Evolutionary conservation across 92 coral and sea anemone genomes (phyloP).

Genomic region (Porites rus): DNA sequence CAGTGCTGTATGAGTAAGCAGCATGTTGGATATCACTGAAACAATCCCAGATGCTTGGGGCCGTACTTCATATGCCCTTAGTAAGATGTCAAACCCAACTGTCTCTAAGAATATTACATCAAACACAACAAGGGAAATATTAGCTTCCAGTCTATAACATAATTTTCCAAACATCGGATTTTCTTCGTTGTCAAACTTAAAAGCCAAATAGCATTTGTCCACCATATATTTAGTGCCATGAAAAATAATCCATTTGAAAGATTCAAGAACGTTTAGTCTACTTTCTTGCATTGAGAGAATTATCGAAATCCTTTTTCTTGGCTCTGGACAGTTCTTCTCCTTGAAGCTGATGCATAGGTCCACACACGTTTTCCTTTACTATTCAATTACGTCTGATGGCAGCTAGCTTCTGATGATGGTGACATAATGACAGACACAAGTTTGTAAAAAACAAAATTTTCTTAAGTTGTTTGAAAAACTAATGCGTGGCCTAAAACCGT

Average conservation of each 20-base stretch:
- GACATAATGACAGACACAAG: conserved; percentile 5
- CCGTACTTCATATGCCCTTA: conserved; percentile 30
- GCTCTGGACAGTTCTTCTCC: neutral
- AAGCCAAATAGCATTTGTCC: conserved; percentile 33
- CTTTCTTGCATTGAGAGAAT: neutral
- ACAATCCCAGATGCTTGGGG: conserved; percentile 14
- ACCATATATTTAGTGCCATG: conserved; percentile 39
- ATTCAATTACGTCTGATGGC: conserved; percentile 1
- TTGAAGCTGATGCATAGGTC: conserved; percentile 18
- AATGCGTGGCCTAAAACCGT: conserved; percentile 52
- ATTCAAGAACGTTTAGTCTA: neutral
- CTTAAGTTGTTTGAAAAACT: conserved; percentile 37
- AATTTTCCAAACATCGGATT: conserved; percentile 38
- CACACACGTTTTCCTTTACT: conserved; percentile 6
- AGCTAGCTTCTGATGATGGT: conserved; percentile 34
- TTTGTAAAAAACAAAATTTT: conserved; percentile 27
- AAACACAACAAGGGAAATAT: conserved; percentile 10
- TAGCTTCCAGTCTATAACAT: neutral
- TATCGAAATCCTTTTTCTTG: neutral
- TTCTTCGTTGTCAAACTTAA: conserved; percentile 3
- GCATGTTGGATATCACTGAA: too few species aligned
- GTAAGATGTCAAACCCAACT: conserved; percentile 1
- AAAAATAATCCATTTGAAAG: conserved; percentile 15
- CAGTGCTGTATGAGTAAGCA: too few species aligned
- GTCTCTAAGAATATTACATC: conserved; percentile 14